These are phyloP conservation scores for Myrmecobius fasciatus DNA, from an alignment of 2,113 vertebrate species.

Conservation along the genomic window DNA sequence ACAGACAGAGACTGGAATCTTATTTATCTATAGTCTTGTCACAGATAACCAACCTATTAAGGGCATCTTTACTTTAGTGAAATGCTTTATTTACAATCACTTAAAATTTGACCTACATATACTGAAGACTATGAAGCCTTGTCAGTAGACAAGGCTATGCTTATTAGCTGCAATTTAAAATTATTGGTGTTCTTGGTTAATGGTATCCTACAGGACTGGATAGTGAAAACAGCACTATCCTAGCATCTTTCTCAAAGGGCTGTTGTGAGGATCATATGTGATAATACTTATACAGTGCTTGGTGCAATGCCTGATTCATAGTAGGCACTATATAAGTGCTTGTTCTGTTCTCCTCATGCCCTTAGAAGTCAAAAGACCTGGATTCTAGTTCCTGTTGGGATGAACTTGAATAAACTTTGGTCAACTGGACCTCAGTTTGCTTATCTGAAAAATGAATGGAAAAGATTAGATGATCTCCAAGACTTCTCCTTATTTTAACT, in stretches of 20 bases:
- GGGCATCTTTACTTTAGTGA: not conserved
- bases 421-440: not conserved
- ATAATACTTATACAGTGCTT: not conserved
- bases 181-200: not conserved
- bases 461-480: not conserved
- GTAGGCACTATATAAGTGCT: not conserved
- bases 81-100: not conserved
- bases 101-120: not conserved
- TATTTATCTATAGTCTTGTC: not conserved
- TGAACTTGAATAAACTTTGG: not conserved
- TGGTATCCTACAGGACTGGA: not conserved
- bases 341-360: not conserved
- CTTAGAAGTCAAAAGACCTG: not conserved
- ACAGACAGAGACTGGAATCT: not conserved
- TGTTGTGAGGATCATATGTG: not conserved
- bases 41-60: not conserved
- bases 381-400: not conserved
- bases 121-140: not conserved
- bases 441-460: not conserved
- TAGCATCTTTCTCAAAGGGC: not conserved
- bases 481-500: not conserved
- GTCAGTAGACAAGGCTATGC: not conserved
- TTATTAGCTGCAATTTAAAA: not conserved
- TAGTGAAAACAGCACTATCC: not conserved
- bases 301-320: too few relatives aligned